Evolutionary conservation across 2,113 vertebrate species (phyloP).

Genomic region (Panthera uncia): DNA sequence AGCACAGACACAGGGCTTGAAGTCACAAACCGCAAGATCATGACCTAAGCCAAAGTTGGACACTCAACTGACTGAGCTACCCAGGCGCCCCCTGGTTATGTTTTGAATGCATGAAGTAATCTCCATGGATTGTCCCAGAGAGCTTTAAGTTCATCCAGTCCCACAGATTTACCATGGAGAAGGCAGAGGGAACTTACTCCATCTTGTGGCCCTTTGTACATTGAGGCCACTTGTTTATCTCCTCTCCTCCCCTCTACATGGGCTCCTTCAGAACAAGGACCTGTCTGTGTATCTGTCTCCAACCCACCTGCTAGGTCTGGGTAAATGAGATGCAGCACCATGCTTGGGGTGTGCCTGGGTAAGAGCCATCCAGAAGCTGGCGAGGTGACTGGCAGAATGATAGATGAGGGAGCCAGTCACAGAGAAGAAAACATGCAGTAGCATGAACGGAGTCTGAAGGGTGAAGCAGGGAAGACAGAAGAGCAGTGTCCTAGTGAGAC

Average conservation of each 20-base stretch:
- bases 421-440: background rate
- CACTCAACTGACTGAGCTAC: too few species aligned
- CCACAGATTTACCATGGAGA: background rate
- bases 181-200: background rate
- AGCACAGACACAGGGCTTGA: too few species aligned
- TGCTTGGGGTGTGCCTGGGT: background rate
- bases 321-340: background rate
- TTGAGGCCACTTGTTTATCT: background rate
- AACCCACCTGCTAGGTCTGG: background rate
- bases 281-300: background rate
- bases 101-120: background rate
- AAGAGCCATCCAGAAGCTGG: background rate
- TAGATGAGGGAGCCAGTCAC: background rate
- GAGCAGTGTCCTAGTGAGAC: background rate
- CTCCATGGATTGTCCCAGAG: background rate
- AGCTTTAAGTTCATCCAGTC: background rate
- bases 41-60: too few species aligned
- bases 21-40: too few species aligned
- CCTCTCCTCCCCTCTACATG: background rate
- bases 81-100: too few species aligned
- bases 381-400: background rate
- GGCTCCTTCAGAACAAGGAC: background rate
- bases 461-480: background rate
- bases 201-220: background rate
- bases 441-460: background rate